These are phyloP conservation scores for Eulemur macaco DNA, from an alignment of 2,113 vertebrate species.

Conservation along the genomic window DNA sequence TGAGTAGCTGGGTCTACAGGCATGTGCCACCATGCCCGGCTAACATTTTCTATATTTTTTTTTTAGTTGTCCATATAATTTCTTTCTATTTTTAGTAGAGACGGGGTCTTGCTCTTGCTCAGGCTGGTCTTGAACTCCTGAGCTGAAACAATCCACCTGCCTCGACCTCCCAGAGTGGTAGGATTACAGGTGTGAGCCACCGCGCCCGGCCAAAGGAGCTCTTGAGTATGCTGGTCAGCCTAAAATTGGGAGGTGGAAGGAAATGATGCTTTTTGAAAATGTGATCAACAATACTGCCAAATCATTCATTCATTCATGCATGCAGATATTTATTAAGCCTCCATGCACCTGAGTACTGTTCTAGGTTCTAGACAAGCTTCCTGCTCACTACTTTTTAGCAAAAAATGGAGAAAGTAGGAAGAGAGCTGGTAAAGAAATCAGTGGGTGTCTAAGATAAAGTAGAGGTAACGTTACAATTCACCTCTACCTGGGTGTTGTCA, in stretches of 20 bases:
- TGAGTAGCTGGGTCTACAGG: too few relatives aligned
- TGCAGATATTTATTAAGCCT: accelerated
- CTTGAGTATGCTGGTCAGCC: not conserved
- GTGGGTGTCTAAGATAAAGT: accelerated
- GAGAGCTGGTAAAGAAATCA: not conserved
- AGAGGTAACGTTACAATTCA: not conserved
- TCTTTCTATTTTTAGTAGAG: too few relatives aligned
- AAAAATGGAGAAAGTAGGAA: not conserved
- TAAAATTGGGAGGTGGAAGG: not conserved
- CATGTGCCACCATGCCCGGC: too few relatives aligned
- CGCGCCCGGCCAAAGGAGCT: too few relatives aligned
- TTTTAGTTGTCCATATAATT: too few relatives aligned
- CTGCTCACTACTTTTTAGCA: not conserved
- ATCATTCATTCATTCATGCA: not conserved
- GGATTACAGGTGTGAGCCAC: too few relatives aligned
- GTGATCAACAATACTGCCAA: not conserved
- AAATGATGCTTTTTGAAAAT: not conserved
- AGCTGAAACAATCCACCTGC: too few relatives aligned
- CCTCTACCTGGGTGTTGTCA: not conserved
- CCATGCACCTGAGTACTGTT: accelerated
- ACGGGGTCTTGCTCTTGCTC: too few relatives aligned
- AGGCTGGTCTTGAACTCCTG: too few relatives aligned
- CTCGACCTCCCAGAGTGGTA: too few relatives aligned
- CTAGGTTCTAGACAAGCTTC: not conserved
- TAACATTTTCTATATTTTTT: too few relatives aligned